Evolutionary conservation across 2,113 vertebrate genomes (phyloP), one percentile per base, ranked within the genome.

Genomic region (Dromas ardeola): DNA sequence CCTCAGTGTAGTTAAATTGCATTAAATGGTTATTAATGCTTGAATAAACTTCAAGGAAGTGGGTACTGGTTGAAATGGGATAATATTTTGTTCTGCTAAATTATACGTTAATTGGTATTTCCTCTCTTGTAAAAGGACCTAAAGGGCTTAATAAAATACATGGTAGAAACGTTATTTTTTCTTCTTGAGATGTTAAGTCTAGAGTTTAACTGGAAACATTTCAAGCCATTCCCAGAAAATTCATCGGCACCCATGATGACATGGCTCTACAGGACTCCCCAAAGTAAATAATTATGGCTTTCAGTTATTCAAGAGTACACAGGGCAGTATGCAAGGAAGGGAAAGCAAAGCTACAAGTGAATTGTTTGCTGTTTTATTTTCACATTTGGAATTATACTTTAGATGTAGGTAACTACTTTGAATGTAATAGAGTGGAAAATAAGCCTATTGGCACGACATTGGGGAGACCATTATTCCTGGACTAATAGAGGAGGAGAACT

Each of bases 11-110:
- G 98, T 98, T 98, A 98, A 98, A 99, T 98, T 98, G 97, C 98
- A 98, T 98, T 98, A 98, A 99, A 99, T 98, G 98, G 98, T 98
- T 98, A 98, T 98, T 98, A 98, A 98, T 98, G 98, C 98, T 98
- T 98, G 98, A 98, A 98, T 98, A 99, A 98, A 98, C 98, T 98
- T 99, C 98, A 99, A 98, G 98, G 98, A 98, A 98, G 98, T 98
- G 98, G 95, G 96, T 98, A 97, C 98, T 98, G 97, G 98, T 98
- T 98, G 98, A 98, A 98, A 98, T 98, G 97, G 98, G 98, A 98
- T 98, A 98, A 98, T 98, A 98, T 98, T 98, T 98, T 98, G 98
- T 98, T 98, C 98, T 97, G 98, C 98, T 98, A 98, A 99, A 98
- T 98, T 98, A 98, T 98, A 98, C 19, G 91, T 98, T 98, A 98